Conservation (phyloP, 2,797 vertebrate species). For the Syngnathus acus region DNA sequence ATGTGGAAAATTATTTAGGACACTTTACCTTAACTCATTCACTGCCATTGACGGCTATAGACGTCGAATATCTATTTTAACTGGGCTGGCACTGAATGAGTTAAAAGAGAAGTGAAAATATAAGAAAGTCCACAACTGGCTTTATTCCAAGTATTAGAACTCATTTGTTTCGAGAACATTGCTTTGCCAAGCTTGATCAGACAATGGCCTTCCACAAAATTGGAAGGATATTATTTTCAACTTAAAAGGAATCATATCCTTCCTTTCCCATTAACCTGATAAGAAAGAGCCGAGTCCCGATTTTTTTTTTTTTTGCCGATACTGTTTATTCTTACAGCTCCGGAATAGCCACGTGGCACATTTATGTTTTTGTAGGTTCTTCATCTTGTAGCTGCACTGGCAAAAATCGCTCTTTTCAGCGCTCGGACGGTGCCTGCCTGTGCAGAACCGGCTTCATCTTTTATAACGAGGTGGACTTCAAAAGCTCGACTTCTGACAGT, state of each 20-base stretch:
- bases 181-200: not conserved
- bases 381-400: conserved; percentile 78
- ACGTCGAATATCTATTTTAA: too few species aligned
- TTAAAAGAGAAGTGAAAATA: not conserved
- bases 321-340: not conserved
- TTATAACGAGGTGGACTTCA: conserved; percentile 77
- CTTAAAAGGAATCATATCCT: not conserved
- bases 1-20: not conserved
- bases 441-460: conserved; percentile 82
- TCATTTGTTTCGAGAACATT: not conserved
- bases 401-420: conserved; percentile 84
- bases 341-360: not conserved
- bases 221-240: not conserved
- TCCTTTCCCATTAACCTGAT: not conserved
- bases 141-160: not conserved
- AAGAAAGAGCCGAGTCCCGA: not conserved
- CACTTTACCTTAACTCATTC: not conserved
- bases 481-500: conserved; percentile 68
- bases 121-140: not conserved
- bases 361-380: conserved; percentile 65
- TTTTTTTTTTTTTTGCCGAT: not conserved
- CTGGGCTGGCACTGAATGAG: too few species aligned
- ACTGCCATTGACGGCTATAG: too few species aligned
- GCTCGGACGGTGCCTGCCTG: conserved; percentile 84
- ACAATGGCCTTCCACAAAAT: not conserved